Evolutionary conservation across 2,888 invertebrate genomes (phyloP).

Genomic region (Phrixothrix hirtus): DNA sequence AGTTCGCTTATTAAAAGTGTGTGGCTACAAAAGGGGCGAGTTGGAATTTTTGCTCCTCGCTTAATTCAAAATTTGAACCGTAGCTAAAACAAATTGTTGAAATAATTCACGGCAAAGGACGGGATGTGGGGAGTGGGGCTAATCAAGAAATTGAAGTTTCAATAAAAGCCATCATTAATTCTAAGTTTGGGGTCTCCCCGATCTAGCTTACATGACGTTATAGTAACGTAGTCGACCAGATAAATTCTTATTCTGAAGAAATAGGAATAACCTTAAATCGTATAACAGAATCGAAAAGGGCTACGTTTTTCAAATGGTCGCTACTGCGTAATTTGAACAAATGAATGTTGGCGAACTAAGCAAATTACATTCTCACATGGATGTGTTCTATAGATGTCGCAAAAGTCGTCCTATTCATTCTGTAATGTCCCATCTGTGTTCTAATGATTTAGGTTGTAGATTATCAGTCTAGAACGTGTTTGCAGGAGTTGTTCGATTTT

Average conservation of each 20-base stretch:
- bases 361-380: slow-evolving; percentile 67
- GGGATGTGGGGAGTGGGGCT: slow-evolving; percentile 52
- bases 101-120: slow-evolving; percentile 48
- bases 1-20: slow-evolving; percentile 21
- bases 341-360: slow-evolving; percentile 66
- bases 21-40: slow-evolving; percentile 12
- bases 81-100: slow-evolving; percentile 50
- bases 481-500: slow-evolving; percentile 24
- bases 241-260: slow-evolving; percentile 4
- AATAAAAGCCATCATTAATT: slow-evolving; percentile 75
- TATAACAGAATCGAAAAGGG: slow-evolving; percentile 13
- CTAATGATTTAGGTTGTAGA: slow-evolving; percentile 36
- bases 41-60: slow-evolving; percentile 13
- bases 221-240: slow-evolving; percentile 40
- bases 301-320: slow-evolving; percentile 43
- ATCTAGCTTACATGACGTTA: slow-evolving; percentile 47
- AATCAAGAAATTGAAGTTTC: slow-evolving; percentile 71
- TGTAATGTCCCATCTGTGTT: slow-evolving; percentile 33
- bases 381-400: slow-evolving; percentile 36
- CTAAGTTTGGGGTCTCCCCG: slow-evolving; percentile 55
- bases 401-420: slow-evolving; percentile 26
- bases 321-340: slow-evolving; percentile 64
- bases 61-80: slow-evolving; percentile 25
- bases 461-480: slow-evolving; percentile 31
- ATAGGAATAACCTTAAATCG: slow-evolving; percentile 3